phyloP scores from a whole-genome alignment of 1,140 invertebrate genomes.

The Nephila pilipes region DNA sequence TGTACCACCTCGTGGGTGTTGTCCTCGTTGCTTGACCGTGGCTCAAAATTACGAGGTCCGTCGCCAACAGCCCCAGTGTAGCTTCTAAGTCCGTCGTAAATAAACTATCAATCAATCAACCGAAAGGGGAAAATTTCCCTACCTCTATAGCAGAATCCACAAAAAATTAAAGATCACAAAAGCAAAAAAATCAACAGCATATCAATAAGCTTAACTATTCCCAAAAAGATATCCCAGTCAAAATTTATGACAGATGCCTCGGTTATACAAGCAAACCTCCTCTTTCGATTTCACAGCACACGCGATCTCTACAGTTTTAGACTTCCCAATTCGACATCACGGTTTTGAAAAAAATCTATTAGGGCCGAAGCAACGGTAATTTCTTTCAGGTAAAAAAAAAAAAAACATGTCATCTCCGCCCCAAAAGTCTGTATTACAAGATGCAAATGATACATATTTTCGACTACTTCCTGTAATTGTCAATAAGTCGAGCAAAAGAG shows the following conservation, averaged over 20 bases:
- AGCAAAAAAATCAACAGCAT: too few relatives aligned
- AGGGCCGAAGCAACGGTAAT: background rate
- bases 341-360: constrained; percentile 28
- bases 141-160: too few relatives aligned
- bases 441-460: constrained; percentile 56
- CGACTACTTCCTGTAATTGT: constrained; percentile 46
- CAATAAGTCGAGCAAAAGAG: constrained; percentile 54
- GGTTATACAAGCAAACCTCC: background rate
- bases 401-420: constrained; percentile 1
- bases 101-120: too few relatives aligned
- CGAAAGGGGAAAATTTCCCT: too few relatives aligned
- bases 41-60: too few relatives aligned
- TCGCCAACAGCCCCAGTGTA: too few relatives aligned
- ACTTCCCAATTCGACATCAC: background rate
- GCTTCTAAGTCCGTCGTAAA: too few relatives aligned
- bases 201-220: background rate
- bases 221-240: background rate
- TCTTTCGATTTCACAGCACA: background rate
- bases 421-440: constrained; percentile 19
- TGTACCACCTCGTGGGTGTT: too few relatives aligned
- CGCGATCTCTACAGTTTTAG: background rate
- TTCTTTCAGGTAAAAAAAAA: constrained; percentile 1
- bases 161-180: too few relatives aligned
- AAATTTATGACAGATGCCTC: background rate
- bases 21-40: too few relatives aligned